Percentiles rank a stretch among this genome's conserved stretches.
Evolutionary conservation across 2,797 vertebrate species (phyloP).

Genomic region (Eutrigla gurnardus): DNA sequence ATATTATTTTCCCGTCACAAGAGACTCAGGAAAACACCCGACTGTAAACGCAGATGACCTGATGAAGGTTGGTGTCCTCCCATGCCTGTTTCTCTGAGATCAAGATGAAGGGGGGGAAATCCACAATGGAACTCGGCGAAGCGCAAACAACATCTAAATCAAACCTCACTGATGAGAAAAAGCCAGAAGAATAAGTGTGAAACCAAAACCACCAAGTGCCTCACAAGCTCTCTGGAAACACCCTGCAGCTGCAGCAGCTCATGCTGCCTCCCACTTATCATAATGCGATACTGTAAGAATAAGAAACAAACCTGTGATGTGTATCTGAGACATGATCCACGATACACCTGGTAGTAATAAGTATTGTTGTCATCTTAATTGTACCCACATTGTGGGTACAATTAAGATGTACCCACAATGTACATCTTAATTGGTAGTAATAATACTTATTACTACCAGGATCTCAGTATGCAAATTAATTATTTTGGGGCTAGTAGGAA

Average conservation of each 20-base stretch:
- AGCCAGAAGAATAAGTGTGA: background rate
- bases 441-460: too few species aligned
- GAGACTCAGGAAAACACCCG: background rate
- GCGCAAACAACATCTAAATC: background rate
- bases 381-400: too few species aligned
- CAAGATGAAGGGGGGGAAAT: conserved; percentile 6
- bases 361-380: too few species aligned
- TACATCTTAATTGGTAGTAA: too few species aligned
- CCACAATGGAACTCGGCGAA: background rate
- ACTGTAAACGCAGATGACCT: background rate
- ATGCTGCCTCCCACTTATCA: background rate
- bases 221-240: conserved; percentile 22
- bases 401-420: too few species aligned
- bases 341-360: too few species aligned
- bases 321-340: background rate
- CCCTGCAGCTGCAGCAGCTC: background rate
- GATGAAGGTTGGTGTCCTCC: background rate
- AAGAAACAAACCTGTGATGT: background rate
- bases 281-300: background rate
- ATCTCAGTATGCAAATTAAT: too few species aligned
- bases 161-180: conserved; percentile 12
- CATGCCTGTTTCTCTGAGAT: background rate
- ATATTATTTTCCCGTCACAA: background rate
- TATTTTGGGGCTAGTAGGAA: too few species aligned
- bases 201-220: conserved; percentile 31